Evolutionary conservation across 2,113 vertebrate genomes (phyloP).

Genomic region (Oenanthe oenanthe): DNA sequence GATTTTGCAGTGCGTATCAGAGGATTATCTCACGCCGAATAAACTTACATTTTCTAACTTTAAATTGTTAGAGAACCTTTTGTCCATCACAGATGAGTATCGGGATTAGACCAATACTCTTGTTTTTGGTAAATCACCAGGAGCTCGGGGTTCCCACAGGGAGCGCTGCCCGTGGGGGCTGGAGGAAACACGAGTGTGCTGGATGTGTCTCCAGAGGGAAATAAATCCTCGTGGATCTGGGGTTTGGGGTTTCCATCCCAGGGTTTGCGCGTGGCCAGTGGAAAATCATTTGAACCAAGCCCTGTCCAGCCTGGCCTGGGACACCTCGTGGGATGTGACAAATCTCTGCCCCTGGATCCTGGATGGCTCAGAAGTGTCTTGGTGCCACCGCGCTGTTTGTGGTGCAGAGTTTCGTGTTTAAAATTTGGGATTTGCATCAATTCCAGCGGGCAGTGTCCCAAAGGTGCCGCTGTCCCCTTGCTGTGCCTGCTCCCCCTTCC

Average conservation of each 20-base stretch:
- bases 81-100: no score
- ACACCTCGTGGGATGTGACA: not conserved
- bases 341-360: not conserved
- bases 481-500: not conserved
- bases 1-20: no score
- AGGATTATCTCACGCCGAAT: no score
- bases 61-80: no score
- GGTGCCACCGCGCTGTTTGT: not conserved
- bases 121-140: no score
- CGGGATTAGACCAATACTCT: no score
- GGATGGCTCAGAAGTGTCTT: not conserved
- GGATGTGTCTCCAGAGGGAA: not conserved
- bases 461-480: fast-evolving
- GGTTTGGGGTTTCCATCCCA: not conserved
- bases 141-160: no score
- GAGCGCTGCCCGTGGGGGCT: fast-evolving
- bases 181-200: fast-evolving
- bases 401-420: no score
- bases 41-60: no score
- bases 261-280: not conserved
- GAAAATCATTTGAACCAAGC: not conserved
- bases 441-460: fast-evolving
- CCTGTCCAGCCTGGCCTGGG: fast-evolving
- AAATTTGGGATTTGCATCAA: fast-evolving
- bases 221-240: not conserved